Evolutionary conservation across 2,113 vertebrate species (phyloP).

Genomic region (Empidonax alnorum): DNA sequence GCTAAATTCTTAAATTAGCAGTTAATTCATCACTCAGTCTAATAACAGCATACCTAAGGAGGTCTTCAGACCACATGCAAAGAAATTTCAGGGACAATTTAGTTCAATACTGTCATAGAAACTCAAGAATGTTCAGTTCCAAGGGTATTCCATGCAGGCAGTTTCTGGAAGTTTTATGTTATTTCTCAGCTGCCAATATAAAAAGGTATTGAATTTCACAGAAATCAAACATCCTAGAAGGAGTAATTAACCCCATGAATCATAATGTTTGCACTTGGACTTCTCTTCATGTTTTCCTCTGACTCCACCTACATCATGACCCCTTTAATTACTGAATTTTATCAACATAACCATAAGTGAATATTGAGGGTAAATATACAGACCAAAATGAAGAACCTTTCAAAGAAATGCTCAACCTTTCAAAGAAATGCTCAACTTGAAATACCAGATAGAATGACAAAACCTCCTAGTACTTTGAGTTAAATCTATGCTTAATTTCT

Average conservation of each 20-base stretch:
- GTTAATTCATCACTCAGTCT: neutral
- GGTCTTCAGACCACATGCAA: neutral
- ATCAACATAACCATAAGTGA: neutral
- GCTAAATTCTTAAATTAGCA: constrained; percentile 19
- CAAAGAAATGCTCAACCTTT: neutral
- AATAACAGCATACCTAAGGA: neutral
- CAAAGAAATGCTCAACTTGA: neutral
- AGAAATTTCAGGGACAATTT: neutral
- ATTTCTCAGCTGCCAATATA: neutral
- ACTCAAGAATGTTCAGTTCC: neutral
- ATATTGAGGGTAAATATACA: neutral
- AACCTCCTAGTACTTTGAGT: neutral
- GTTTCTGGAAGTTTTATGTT: neutral
- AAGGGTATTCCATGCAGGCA: neutral
- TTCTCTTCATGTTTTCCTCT: neutral
- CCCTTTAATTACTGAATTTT: constrained; percentile 2
- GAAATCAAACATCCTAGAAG: neutral
- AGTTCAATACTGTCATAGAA: neutral
- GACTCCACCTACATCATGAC: neutral
- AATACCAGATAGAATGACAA: neutral
- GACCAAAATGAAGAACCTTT: neutral
- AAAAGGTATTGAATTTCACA: neutral
- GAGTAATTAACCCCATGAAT: neutral
- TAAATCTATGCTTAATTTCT: neutral
- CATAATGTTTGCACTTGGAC: neutral